Base-by-base conservation (phyloP, 2,113 vertebrate species). In the Dasyornis broadbenti region DNA sequence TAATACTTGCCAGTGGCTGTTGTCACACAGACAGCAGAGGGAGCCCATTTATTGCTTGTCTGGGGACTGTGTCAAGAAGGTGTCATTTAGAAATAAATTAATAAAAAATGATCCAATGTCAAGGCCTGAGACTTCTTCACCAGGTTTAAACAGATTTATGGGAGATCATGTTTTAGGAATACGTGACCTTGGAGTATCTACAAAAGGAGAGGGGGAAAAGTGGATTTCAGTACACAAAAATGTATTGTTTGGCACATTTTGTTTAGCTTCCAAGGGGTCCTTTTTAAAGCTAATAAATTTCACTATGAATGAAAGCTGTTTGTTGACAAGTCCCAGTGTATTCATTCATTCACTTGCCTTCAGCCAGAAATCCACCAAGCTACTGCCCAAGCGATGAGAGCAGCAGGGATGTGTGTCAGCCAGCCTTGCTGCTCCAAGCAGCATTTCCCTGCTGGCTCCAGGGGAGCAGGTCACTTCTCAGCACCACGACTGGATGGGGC, bases 21-120 rank as follows among this genome's bases (percentile, higher is more conserved):
- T 73, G 85, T 54, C 76, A 78, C 71, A 83, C 64, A 86, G 91
- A 85, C 92, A 81, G 88, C 87, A 96, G 95, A 96, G 94, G 95
- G 93, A 92, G 88, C 93, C 92, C 79, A 93, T 64, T 93, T 93
- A 65, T 91, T 87, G 84, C 82, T 82, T 77, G 39, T 30, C 13
- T 79, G 54, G 15, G 19, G 54, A 37, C 33, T 81, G n/a, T 63
- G 64, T 56, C 64, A 19, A 64, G 54, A 47, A 54, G 56, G 53
- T 66, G 79, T 49, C 44, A 56, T 63, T 59, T 77, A 78, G 77
- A 83, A 78, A 92, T 42, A 83, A 93, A 73, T 28, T 22, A 35
- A 37, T 78, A 15, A 54, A 60, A 87, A 37, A 44, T 19, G 15
- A 61, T 37, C 47, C n/a, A 14, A 7, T 70, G 33, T 70, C 60